These are phyloP conservation scores for Herminia tarsipennalis DNA, from an alignment of 2,888 invertebrate species.

Conservation along the genomic window DNA sequence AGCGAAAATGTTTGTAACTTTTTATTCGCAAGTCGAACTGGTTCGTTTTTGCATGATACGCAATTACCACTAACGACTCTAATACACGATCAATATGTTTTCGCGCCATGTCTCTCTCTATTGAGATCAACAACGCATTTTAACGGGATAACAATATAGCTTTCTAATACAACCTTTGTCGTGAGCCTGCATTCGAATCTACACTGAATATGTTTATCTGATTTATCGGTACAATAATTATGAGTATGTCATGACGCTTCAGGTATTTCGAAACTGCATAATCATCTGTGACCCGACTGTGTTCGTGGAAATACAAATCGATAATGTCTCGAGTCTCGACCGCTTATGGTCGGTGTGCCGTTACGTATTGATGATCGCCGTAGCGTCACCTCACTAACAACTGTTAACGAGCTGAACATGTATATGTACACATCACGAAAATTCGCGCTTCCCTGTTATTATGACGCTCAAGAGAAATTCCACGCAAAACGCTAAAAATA, in stretches of 20 bases:
- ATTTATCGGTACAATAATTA: slow-evolving; percentile 69
- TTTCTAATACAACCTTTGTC: slow-evolving; percentile 76
- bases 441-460: slow-evolving; percentile 45
- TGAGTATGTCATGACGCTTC: slow-evolving; percentile 60
- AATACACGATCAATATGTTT: slow-evolving; percentile 66
- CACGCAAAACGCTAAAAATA: slow-evolving; percentile 35
- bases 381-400: slow-evolving; percentile 57
- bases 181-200: slow-evolving; percentile 53
- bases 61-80: slow-evolving; percentile 73
- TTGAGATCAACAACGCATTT: slow-evolving; percentile 52
- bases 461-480: slow-evolving; percentile 43
- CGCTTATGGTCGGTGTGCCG: slow-evolving; percentile 41
- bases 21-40: slow-evolving; percentile 45
- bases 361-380: slow-evolving; percentile 51
- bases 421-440: slow-evolving; percentile 40
- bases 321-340: slow-evolving; percentile 51
- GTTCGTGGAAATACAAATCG: slow-evolving; percentile 52
- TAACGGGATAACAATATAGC: slow-evolving; percentile 66
- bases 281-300: slow-evolving; percentile 53
- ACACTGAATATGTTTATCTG: slow-evolving; percentile 62
- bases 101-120: slow-evolving; percentile 60
- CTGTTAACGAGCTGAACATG: slow-evolving; percentile 63
- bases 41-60: slow-evolving; percentile 71
- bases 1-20: slow-evolving; percentile 61
- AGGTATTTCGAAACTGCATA: slow-evolving; percentile 55